Base-by-base conservation (phyloP, 1,140 invertebrate species). In the Drosophila pandora region DNA sequence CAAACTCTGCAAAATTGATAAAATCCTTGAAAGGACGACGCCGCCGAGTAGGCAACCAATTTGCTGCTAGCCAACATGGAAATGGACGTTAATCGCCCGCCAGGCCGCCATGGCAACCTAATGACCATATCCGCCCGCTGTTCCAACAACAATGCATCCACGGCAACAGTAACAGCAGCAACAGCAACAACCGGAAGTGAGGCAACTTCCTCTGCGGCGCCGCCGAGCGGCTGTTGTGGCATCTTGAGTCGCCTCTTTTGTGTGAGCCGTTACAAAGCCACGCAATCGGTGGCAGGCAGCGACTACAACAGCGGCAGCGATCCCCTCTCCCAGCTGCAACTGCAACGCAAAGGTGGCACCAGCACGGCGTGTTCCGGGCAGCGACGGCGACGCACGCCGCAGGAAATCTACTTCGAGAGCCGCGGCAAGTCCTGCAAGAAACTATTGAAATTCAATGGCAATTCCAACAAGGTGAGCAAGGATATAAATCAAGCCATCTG, bases 361-460 rank as follows among this genome's bases (percentile, higher is more conserved):
- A 72, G 78, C 54, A 22, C 43, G 43, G 53, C 76, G 73, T 23
- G 72, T 82, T 50, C 77, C 37, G 62, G 77, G 49, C 70, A 77
- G 52, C 78, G 75, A 59, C 70, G 83, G 25, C 82, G 90, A 34
- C 94, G 94, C 43, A 91, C 89, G 53, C 91, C 95, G 37, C 95
- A 95, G 91, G 93, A 95, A 93, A 95, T 95, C 90, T 95, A 95
- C 81, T 95, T 95, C 73, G 95, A 96, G 82, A 95, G 94, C 73
- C 93, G 94, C 30, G 95, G 95, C 59, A 95, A 95, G 80, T 95
- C 94, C 81, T 95, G 95, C 92, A 94, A 94, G 78, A 95, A 95
- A 90, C 92, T 96, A 25, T 93, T 96, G 47, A 93, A 93, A 83
- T 94, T 95, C 92, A 95, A 95, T 90, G 95, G 95, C 47, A 94